Base-by-base conservation (phyloP, 2,888 invertebrate species). In the Ormyrus nitidulus region DNA sequence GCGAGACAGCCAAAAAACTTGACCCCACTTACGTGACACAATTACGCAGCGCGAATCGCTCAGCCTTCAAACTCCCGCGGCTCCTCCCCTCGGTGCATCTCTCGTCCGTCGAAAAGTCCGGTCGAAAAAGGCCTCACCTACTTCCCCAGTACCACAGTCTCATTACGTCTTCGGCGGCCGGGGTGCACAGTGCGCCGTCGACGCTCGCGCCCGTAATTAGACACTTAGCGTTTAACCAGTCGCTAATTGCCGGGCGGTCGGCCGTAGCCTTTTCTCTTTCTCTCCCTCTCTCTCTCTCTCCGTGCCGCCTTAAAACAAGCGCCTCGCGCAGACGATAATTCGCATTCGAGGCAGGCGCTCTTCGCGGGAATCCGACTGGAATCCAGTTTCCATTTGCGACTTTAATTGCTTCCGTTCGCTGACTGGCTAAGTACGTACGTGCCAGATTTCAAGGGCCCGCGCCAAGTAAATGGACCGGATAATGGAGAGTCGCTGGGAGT, bases 321-420 rank as follows among this genome's bases (percentile, higher is more conserved):
- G 8, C 49, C 59, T 8, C 44, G 5, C 49, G n/a, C 53, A 59
- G 66, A 78, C 72, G 75, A 59, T 71, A 10, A 75, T 72, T 76
- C 76, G 61, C n/a, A 80, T 76, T 80, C 80, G 68, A 56, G 72
- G 59, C 79, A 74, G 8, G 46, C 54, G 9, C 62, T 54, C 59
- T 77, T 77, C 64, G 80, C 76, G 70, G 62, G 80, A 80, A 79
- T 75, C 74, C 69, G 13, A 61, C 64, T 72, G 75, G 61, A 66
- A 77, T 86, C 85, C 84, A 87, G 86, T 87, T 88, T 86, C 87
- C 87, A 88, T 88, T 86, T 84, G 84, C 79, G 87, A 84, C 74
- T 83, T 83, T 87, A 86, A 87, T 84, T 85, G 85, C 85, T 87
- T 87, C 87, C 86, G 87, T 74, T 69, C 58, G 62, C 34, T 11